A percentile compares a stretch with the other conserved stretches of the same genome.
Conservation (phyloP, 2,797 vertebrate species). For the Astyanax mexicanus region DNA sequence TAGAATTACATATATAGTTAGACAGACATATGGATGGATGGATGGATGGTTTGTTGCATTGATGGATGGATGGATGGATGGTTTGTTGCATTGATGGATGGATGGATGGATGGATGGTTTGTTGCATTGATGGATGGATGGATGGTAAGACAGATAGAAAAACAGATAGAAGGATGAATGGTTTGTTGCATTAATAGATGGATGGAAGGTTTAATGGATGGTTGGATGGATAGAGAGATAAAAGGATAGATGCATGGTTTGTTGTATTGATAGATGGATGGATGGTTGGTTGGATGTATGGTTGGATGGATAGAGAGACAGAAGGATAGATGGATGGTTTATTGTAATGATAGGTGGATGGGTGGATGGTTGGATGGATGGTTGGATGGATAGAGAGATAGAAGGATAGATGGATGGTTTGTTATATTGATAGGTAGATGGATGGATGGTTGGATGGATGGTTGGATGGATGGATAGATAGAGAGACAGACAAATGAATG, state of each 20-base stretch:
- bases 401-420: background rate
- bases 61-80: background rate
- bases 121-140: background rate
- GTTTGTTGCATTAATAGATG: background rate
- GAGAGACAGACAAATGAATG: too few species aligned
- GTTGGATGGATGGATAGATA: too few species aligned
- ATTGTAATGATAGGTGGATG: background rate
- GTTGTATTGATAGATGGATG: too few species aligned
- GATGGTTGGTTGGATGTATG: background rate
- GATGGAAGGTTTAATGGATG: background rate
- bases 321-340: background rate
- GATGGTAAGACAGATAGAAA: background rate
- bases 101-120: background rate
- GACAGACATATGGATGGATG: background rate
- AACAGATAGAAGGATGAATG: background rate
- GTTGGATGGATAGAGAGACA: background rate
- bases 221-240: background rate
- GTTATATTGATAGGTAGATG: too few species aligned
- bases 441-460: too few species aligned
- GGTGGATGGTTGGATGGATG: too few species aligned
- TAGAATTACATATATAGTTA: too few species aligned
- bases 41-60: background rate
- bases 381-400: background rate
- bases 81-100: background rate
- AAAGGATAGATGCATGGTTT: background rate